Evolutionary conservation across 2,888 invertebrate species (phyloP), one percentile per base, ranked within the genome.

Genomic region (Drosophila paranaensis): DNA sequence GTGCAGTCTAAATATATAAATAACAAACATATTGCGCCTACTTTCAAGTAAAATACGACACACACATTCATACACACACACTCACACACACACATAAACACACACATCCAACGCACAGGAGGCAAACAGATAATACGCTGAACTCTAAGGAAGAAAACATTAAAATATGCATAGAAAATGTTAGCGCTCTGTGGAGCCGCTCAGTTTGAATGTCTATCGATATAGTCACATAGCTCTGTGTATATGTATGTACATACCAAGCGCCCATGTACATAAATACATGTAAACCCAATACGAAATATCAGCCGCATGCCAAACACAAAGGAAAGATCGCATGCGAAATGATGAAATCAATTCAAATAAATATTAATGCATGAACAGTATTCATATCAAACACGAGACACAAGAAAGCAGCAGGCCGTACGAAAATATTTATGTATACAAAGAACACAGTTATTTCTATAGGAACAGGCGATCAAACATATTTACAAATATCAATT

Each of bases 401-500:
- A 72, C 35, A 64, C 60, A 71, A 67, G 35, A 71, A 54, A 57
- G 60, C 58, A 69, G 46, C 54, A 67, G 60, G 71, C 67, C 67
- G 71, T 71, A 78, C 66, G 66, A 33, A 68, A 78, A 71, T 78
- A 83, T 86, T 79, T 81, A 86, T 74, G 57, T 83, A 72, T 74
- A 72, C 43, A 72, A 13, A 50, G 46, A 72, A 60, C 60, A 62
- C 60, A 69, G 71, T 70, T 81, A 79, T 81, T 60, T 63, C 72
- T 65, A 75, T 50, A 65, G 62, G 71, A 73, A 53, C 33, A 45
- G 25, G 65, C 39, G 54, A 69, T 56, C 64, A 42, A 60, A 63
- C 68, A 57, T 54, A 77, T 81, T 84, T 82, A 81, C 82, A 79
- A 62, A 81, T 73, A 83, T 79, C 75, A 81, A 85, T 71, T 73